Conservation (phyloP, 2,888 invertebrate genomes). For the Hypsopygia costalis region DNA sequence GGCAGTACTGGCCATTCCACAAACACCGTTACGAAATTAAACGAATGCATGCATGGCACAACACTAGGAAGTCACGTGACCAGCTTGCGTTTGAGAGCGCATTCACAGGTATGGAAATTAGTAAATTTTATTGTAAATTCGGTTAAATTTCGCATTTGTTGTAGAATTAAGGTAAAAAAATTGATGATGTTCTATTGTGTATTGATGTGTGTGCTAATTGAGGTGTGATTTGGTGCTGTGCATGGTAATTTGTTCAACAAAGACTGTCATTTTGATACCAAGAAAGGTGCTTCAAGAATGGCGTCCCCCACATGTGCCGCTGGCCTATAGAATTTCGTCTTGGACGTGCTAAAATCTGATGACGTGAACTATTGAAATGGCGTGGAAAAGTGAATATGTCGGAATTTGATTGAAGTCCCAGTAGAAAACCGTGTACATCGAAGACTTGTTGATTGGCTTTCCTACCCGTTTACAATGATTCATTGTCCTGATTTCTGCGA, state of each 20-base stretch:
- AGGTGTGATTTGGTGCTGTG: constrained; percentile 59
- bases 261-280: constrained; percentile 83
- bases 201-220: constrained; percentile 51
- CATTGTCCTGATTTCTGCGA: constrained; percentile 65
- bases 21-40: constrained; percentile 21
- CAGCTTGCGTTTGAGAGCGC: constrained; percentile 85
- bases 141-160: constrained; percentile 53
- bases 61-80: constrained; percentile 82
- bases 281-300: constrained; percentile 86
- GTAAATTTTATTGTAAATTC: constrained; percentile 71
- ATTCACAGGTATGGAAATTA: constrained; percentile 84
- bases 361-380: constrained; percentile 56
- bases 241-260: constrained; percentile 66
- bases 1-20: constrained; percentile 37
- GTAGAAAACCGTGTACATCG: constrained; percentile 36
- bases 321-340: constrained; percentile 65
- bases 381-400: constrained; percentile 45
- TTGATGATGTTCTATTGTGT: constrained; percentile 40
- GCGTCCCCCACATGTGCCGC: constrained; percentile 87
- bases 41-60: constrained; percentile 42
- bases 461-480: constrained; percentile 55
- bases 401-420: constrained; percentile 36
- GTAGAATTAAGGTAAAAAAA: constrained; percentile 65
- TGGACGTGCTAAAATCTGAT: constrained; percentile 57
- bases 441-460: constrained; percentile 44